Conservation (phyloP, 1,140 invertebrate species). For the Cyrtorhinus lividipennis region DNA sequence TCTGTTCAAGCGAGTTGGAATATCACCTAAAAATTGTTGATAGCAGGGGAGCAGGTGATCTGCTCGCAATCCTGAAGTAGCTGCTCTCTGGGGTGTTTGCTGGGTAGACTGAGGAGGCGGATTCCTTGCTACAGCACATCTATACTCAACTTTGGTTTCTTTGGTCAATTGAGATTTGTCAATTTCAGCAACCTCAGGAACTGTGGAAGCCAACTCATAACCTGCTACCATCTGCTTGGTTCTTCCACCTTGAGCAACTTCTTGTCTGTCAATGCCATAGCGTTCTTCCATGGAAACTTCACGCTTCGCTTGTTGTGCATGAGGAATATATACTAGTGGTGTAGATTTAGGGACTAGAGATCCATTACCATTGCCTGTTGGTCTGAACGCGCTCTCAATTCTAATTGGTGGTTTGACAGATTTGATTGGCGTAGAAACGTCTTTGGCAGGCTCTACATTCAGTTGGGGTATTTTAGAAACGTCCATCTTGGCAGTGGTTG, state of each 20-base stretch:
- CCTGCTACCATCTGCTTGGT: slow-evolving; percentile 7
- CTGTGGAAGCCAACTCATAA: not conserved
- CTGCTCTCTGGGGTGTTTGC: slow-evolving; percentile 22
- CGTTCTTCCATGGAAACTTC: not conserved
- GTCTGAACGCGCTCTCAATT: not conserved
- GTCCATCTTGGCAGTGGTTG: not conserved
- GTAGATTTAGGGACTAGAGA: not conserved
- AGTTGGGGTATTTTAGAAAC: not conserved
- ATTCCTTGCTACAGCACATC: not conserved
- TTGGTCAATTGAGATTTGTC: not conserved
- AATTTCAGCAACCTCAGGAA: not conserved
- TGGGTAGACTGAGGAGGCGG: not conserved
- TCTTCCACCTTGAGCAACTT: not conserved
- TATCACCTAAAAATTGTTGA: slow-evolving; percentile 41
- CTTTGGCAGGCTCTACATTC: slow-evolving; percentile 16
- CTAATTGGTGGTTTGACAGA: not conserved
- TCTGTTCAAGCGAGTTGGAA: slow-evolving; percentile 24
- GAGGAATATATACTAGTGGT: not conserved
- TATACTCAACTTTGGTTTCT: slow-evolving; percentile 1
- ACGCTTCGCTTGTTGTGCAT: not conserved
- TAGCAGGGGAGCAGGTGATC: slow-evolving; percentile 34
- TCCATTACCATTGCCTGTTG: not conserved
- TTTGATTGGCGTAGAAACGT: slow-evolving; percentile 9
- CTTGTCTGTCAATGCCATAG: not conserved
- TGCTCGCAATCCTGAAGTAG: slow-evolving; percentile 19